Evolutionary conservation across 1,140 invertebrate genomes (phyloP).

Genomic region (Agrilus planipennis): DNA sequence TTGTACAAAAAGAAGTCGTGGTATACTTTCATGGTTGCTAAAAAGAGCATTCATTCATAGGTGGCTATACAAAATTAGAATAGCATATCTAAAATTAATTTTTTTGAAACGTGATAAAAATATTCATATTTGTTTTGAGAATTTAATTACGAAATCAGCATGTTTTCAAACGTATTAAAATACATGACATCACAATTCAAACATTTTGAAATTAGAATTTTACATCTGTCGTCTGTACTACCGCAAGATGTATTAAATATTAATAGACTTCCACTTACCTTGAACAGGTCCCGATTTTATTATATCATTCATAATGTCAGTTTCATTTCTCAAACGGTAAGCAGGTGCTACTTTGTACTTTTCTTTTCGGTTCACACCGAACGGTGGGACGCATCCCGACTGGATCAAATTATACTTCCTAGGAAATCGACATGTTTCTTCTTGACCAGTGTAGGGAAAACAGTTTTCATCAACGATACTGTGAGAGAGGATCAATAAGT

Average conservation of each 20-base stretch:
- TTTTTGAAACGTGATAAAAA: too few relatives aligned
- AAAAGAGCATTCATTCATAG: too few relatives aligned
- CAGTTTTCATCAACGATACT: slow-evolving; percentile 72
- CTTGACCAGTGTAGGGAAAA: slow-evolving; percentile 62
- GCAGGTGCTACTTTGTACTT: slow-evolving; percentile 73
- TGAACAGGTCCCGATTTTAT: slow-evolving; percentile 86
- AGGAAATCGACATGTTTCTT: slow-evolving; percentile 44
- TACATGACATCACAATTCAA: too few relatives aligned
- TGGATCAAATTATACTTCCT: slow-evolving; percentile 36
- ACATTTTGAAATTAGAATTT: too few relatives aligned
- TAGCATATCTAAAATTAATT: background rate
- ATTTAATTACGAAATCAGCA: too few relatives aligned
- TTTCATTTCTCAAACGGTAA: slow-evolving; percentile 62
- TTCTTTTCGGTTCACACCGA: slow-evolving; percentile 39
- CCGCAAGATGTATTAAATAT: slow-evolving; percentile 4
- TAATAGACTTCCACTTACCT: slow-evolving; percentile 44
- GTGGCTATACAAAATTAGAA: too few relatives aligned
- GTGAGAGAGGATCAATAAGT: slow-evolving; percentile 8
- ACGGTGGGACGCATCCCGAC: slow-evolving; percentile 41
- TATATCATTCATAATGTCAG: slow-evolving; percentile 88
- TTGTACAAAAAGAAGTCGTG: slow-evolving; percentile 85
- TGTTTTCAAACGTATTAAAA: too few relatives aligned
- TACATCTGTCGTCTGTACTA: too few relatives aligned
- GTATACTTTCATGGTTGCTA: slow-evolving; percentile 79
- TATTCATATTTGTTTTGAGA: too few relatives aligned